These are phyloP conservation scores for Catamblyrhynchus diadema DNA, from an alignment of 2,797 vertebrate genomes.

Conservation along the genomic window DNA sequence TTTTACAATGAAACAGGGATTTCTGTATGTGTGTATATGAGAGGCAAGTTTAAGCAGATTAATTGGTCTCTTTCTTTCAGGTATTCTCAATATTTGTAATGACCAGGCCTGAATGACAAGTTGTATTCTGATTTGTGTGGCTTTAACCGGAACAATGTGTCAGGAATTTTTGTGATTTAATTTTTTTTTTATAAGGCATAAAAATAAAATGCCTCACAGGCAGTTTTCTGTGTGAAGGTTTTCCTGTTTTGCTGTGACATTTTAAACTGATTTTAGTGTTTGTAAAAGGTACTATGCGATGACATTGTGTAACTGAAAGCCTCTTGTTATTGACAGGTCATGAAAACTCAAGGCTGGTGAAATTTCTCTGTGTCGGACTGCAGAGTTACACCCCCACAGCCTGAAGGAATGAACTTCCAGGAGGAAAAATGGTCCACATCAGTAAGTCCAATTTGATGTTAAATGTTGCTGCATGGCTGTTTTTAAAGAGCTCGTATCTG, in stretches of 20 bases:
- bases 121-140: not conserved
- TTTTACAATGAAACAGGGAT: not conserved
- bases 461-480: not conserved
- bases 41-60: not conserved
- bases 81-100: not conserved
- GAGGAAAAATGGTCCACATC: not conserved
- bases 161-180: not conserved
- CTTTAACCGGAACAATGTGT: not conserved
- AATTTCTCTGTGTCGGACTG: not conserved
- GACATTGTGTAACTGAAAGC: constrained; percentile 12
- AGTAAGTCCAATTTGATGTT: not conserved
- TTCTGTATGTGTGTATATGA: not conserved
- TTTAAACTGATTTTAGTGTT: constrained; percentile 42
- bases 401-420: not conserved
- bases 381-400: not conserved
- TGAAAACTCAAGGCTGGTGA: not conserved
- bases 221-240: constrained; percentile 11
- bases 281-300: constrained; percentile 19
- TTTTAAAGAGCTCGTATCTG: not conserved
- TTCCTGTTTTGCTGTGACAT: constrained; percentile 20
- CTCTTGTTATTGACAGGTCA: constrained; percentile 28
- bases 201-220: not conserved
- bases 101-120: not conserved
- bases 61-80: not conserved
- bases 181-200: not conserved